phyloP scores from a whole-genome alignment of 2,797 vertebrate species.

The Peromyscus melanophrys region DNA sequence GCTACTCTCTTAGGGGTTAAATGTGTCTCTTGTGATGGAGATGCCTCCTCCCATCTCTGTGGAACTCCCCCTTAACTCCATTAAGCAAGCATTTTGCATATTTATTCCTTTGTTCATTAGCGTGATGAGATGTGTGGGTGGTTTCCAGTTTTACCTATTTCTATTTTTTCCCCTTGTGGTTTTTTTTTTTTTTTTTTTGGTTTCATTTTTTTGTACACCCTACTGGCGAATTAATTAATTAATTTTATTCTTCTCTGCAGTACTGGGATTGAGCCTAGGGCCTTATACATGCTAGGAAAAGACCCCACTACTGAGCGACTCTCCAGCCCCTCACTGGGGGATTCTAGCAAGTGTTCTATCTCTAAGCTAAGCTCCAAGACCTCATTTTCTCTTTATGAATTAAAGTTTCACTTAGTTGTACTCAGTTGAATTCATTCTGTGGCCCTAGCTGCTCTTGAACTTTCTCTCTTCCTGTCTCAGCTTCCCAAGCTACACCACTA shows the following conservation, averaged over 20 bases:
- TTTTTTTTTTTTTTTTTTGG: not conserved
- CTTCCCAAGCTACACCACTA: not conserved
- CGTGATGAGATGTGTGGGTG: not conserved
- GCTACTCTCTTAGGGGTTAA: not conserved
- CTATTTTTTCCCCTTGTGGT: not conserved
- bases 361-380: not conserved
- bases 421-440: not conserved
- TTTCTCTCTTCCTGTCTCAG: not conserved
- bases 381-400: not conserved
- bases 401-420: not conserved
- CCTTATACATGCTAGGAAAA: not conserved
- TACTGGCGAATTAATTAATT: not conserved
- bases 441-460: too few relatives aligned
- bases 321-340: not conserved
- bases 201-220: not conserved
- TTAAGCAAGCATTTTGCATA: slow-evolving; percentile 13
- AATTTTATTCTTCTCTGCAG: not conserved
- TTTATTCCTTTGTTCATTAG: not conserved
- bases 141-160: not conserved
- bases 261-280: not conserved
- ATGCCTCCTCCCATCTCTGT: not conserved
- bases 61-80: not conserved
- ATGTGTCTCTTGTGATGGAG: not conserved
- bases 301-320: not conserved
- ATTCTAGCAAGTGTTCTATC: not conserved